A percentile compares a stretch with the other conserved stretches of the same genome.
Evolutionary conservation across 2,113 vertebrate genomes (phyloP).

Genomic region (Cisticola juncidis): DNA sequence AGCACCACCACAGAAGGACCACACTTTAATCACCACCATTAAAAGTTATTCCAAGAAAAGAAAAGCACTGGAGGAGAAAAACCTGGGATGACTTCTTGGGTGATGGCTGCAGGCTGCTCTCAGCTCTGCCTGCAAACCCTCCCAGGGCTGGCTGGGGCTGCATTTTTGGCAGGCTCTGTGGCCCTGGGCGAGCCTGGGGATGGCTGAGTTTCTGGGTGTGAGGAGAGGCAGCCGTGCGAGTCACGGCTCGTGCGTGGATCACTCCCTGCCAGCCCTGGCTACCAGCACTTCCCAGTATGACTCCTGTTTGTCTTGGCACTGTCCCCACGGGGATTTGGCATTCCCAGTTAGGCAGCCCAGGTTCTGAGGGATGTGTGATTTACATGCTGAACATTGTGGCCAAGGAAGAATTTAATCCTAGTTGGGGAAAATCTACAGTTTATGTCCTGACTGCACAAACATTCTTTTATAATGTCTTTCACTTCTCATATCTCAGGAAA

Average conservation of each 20-base stretch:
- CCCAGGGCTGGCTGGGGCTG: neutral
- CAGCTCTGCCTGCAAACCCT: neutral
- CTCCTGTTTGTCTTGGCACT: neutral
- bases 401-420: neutral
- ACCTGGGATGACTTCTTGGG: neutral
- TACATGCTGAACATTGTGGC: neutral
- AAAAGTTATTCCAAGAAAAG: neutral
- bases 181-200: neutral
- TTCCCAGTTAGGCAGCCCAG: neutral
- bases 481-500: neutral
- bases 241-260: rapidly evolving
- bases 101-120: neutral
- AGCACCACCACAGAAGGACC: neutral
- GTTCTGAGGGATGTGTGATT: neutral
- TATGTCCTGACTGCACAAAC: neutral
- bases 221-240: neutral
- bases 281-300: neutral
- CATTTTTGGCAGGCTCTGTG: neutral
- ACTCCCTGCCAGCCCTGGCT: neutral
- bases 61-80: neutral
- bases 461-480: neutral
- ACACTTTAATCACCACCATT: rapidly evolving
- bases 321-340: neutral
- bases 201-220: neutral
- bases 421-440: neutral